Conservation (phyloP, 2,113 vertebrate genomes). For the Cyprinodon tularosa region DNA sequence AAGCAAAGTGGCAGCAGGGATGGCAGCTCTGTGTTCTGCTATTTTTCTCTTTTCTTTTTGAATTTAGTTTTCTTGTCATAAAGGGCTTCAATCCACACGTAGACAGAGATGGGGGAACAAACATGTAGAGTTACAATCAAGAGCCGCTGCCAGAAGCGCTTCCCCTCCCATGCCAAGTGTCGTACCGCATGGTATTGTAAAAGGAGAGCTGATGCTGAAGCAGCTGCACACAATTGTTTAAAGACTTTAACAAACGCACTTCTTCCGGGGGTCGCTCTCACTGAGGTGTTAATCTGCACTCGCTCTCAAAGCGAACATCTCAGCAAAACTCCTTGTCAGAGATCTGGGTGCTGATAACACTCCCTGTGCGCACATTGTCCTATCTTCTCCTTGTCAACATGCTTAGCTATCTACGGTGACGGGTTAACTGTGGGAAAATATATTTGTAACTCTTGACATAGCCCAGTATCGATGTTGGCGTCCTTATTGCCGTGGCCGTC, state of each 20-base stretch:
- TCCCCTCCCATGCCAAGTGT: constrained; percentile 65
- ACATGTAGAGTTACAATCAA: constrained; percentile 68
- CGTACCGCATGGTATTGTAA: constrained; percentile 49
- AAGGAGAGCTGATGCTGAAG: constrained; percentile 53
- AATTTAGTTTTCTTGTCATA: constrained; percentile 50
- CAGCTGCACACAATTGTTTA: constrained; percentile 47
- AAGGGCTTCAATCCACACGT: constrained; percentile 74
- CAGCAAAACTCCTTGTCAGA: constrained; percentile 34
- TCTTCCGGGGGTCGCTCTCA: constrained; percentile 34
- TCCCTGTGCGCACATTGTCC: constrained; percentile 25
- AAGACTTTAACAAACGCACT: constrained; percentile 56
- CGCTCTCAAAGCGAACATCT: constrained; percentile 37
- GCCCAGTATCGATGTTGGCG: constrained; percentile 76
- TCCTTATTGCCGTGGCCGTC: constrained; percentile 77
- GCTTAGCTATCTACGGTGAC: constrained; percentile 69
- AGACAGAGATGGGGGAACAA: constrained; percentile 54
- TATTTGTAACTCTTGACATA: constrained; percentile 71
- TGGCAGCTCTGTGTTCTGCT: constrained; percentile 64
- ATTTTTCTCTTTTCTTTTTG: neutral
- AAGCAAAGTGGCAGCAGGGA: constrained; percentile 42
- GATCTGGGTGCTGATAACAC: constrained; percentile 35
- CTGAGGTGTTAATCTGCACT: constrained; percentile 38
- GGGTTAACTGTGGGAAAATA: constrained; percentile 73
- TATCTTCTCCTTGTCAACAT: constrained; percentile 55
- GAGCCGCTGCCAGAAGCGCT: constrained; percentile 64